Base-by-base conservation (phyloP, 2,797 vertebrate genomes). In the Discoglossus pictus region DNA sequence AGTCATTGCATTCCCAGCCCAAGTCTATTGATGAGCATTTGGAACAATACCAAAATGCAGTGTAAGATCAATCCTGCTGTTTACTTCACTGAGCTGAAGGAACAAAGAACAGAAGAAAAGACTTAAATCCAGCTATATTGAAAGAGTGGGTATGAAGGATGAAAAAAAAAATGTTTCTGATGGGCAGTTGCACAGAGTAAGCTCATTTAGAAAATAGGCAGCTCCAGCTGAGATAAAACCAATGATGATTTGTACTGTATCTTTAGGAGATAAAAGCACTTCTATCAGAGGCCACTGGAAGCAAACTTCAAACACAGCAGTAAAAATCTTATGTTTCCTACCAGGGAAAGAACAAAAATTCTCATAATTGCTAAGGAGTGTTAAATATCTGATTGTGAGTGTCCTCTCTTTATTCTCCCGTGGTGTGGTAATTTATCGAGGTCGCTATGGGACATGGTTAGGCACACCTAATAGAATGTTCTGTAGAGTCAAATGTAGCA, bases 171-270 rank as follows among this genome's bases (percentile, higher is more conserved):
- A 84, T 81, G 76, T 75, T 86, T 84, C 89, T 93, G 91, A 93
- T 86, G 89, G 91, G 86, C 92, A 92, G 88, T 86, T 87, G 88
- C 88, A 89, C 85, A 86, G 87, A 91, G 86, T 91, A 93, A 92
- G 92, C 83, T 89, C 89, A 92, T 95, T 94, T 94, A 91, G 90
- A 96, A 94, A 93, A 94, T 89, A 88, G 89, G 91, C 92, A 92
- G 89, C 88, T 89, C 92, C 90, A 88, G 87, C 93, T 92, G 93
- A 93, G 95, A 95, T 93, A 93, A 96, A 97, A 92, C 92, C 91
- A 91, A 88, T 80, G 85, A 90, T 94, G 92, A 95, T 96, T 95
- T 96, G 88, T 91, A 91, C 92, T 92, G 90, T 93, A 93, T 93
- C 93, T 94, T 93, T 85, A 76, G 90, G 91, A 89, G 87, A 94